phyloP scores from a whole-genome alignment of 2,888 invertebrate genomes.

The Apamea monoglypha region DNA sequence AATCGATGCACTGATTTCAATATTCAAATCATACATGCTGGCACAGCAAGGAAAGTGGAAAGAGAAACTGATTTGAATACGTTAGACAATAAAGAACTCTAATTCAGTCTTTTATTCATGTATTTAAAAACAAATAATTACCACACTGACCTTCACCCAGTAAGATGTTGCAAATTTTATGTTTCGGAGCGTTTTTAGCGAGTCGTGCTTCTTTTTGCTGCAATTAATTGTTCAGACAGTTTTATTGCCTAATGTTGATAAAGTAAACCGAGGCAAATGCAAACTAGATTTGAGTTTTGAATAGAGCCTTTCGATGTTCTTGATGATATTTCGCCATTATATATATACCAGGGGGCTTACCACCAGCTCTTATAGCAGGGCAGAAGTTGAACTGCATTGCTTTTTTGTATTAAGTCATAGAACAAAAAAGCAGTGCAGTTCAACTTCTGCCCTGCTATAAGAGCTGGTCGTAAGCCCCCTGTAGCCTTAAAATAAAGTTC shows the following conservation, averaged over 20 bases:
- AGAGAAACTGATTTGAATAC: constrained; percentile 60
- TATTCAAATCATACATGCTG: constrained; percentile 49
- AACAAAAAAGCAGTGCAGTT: too few relatives aligned
- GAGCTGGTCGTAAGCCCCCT: too few relatives aligned
- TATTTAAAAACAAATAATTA: constrained; percentile 38
- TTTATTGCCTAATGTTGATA: constrained; percentile 21
- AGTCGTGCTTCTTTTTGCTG: constrained; percentile 38
- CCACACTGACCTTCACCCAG: constrained; percentile 47
- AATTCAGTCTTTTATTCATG: constrained; percentile 31
- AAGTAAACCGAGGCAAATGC: not conserved
- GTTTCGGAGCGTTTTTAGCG: constrained; percentile 22
- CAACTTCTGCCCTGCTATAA: too few relatives aligned
- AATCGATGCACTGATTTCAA: constrained; percentile 48
- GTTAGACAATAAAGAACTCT: constrained; percentile 35
- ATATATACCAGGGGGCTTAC: too few relatives aligned
- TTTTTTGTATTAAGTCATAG: too few relatives aligned
- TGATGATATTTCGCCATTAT: too few relatives aligned
- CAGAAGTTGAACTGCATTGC: too few relatives aligned
- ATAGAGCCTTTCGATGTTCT: not conserved
- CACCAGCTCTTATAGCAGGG: too few relatives aligned
- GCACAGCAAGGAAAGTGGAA: constrained; percentile 39
- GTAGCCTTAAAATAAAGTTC: not conserved
- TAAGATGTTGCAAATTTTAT: constrained; percentile 32
- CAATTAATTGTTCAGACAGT: constrained; percentile 38
- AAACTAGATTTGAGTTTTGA: constrained; percentile 12